These are phyloP conservation scores for Scaptodrosophila lebanonensis DNA, from an alignment of 1,140 invertebrate genomes.

Conservation along the genomic window DNA sequence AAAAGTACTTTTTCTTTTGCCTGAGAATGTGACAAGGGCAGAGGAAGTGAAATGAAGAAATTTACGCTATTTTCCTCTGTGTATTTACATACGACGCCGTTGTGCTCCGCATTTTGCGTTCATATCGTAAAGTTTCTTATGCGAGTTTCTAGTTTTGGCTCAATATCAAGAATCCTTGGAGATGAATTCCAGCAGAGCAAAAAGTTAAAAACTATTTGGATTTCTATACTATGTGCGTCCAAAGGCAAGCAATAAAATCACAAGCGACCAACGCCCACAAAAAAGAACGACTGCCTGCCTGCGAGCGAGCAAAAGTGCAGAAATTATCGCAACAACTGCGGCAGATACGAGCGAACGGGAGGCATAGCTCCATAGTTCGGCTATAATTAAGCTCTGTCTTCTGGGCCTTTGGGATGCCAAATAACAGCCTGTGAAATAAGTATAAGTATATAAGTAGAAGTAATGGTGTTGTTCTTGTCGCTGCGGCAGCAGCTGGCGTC, in stretches of 20 bases:
- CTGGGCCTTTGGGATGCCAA: too few relatives aligned
- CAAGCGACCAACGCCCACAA: not conserved
- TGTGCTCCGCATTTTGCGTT: conserved; percentile 32
- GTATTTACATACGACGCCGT: conserved; percentile 67
- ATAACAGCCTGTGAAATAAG: too few relatives aligned
- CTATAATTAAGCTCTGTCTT: conserved; percentile 25
- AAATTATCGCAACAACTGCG: conserved; percentile 24
- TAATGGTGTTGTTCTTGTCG: too few relatives aligned
- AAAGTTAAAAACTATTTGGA: conserved; percentile 65
- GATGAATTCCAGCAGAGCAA: conserved; percentile 31
- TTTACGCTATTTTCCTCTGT: conserved; percentile 39
- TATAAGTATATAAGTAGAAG: too few relatives aligned
- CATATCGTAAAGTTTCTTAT: conserved; percentile 70
- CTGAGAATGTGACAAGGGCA: too few relatives aligned
- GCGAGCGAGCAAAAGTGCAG: not conserved
- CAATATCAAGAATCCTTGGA: conserved; percentile 57
- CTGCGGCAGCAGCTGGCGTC: conserved; percentile 27
- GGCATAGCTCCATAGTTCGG: not conserved
- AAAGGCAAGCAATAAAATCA: conserved; percentile 43
- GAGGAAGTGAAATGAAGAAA: too few relatives aligned
- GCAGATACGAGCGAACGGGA: conserved; percentile 21
- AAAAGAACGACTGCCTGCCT: conserved; percentile 5
- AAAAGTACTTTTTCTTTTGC: not conserved
- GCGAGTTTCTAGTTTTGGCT: conserved; percentile 69
- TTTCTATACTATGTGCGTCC: conserved; percentile 27